A percentile compares a stretch with the other conserved stretches of the same genome.
These are phyloP conservation scores for Heterotilapia buettikoferi DNA, from an alignment of 2,113 vertebrate genomes.

Conservation along the genomic window DNA sequence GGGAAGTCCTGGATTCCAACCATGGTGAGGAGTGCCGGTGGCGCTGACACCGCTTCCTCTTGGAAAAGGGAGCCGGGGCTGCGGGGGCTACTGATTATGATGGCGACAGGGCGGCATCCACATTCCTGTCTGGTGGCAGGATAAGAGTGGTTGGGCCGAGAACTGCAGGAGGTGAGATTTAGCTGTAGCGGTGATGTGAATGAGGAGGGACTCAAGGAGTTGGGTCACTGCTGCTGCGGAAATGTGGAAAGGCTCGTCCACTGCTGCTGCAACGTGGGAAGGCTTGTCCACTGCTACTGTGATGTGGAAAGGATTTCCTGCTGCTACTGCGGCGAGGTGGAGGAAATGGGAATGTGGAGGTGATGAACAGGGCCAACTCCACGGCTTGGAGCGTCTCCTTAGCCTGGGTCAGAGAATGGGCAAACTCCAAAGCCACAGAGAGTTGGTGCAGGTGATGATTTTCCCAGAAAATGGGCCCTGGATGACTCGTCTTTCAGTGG, in stretches of 20 bases:
- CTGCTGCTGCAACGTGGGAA: background rate
- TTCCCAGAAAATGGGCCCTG: background rate
- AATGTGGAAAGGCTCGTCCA: too few relatives aligned
- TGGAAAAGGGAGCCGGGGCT: too few relatives aligned
- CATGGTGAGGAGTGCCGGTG: background rate
- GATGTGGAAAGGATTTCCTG: background rate
- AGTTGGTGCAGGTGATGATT: background rate
- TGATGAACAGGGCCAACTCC: background rate
- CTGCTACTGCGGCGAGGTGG: background rate
- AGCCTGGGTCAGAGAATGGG: background rate
- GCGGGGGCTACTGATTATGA: too few relatives aligned
- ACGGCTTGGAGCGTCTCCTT: fast-evolving
- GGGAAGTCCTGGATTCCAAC: background rate
- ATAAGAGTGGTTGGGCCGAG: background rate
- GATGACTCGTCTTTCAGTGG: background rate
- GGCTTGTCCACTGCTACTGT: background rate
- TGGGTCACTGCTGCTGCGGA: background rate
- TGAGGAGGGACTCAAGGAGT: background rate
- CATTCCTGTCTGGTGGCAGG: too few relatives aligned
- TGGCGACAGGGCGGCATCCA: too few relatives aligned
- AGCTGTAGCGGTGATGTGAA: background rate
- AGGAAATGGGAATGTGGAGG: background rate
- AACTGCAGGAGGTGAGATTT: background rate
- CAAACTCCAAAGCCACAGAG: background rate
- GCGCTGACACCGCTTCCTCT: background rate